Evolutionary conservation across 1,140 invertebrate genomes (phyloP).

Genomic region (Megathymus violae): DNA sequence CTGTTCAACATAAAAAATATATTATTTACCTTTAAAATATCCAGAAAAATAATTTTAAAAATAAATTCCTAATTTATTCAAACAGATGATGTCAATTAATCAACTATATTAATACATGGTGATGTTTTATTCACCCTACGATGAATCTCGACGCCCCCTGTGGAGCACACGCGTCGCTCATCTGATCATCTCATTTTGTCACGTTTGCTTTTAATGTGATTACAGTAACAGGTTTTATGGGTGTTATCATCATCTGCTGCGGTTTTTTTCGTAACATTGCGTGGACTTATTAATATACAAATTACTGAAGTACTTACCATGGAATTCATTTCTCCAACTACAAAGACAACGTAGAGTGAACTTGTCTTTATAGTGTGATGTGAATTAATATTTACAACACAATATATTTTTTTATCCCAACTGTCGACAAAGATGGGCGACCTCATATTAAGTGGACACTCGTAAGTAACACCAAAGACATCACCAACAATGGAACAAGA

Average conservation of each 20-base stretch:
- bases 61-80: neutral
- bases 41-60: no score
- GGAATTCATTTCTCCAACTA: no score
- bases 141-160: conserved; percentile 47
- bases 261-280: conserved; percentile 38
- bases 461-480: no score
- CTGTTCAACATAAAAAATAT: no score
- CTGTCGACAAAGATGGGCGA: no score
- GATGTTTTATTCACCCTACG: conserved; percentile 43
- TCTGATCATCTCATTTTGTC: conserved; percentile 52
- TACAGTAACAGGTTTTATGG: conserved; percentile 59
- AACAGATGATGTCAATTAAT: conserved; percentile 15
- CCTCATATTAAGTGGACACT: no score
- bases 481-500: no score
- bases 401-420: no score
- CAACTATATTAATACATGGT: conserved; percentile 26
- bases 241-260: conserved; percentile 73
- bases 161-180: conserved; percentile 67
- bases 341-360: no score
- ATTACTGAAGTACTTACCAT: conserved; percentile 14
- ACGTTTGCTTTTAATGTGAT: conserved; percentile 58
- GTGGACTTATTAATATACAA: conserved; percentile 5
- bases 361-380: no score
- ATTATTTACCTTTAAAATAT: no score
- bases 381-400: no score